These are phyloP conservation scores for Onychomys leucogaster DNA, from an alignment of 2,797 vertebrate genomes.

Conservation along the genomic window DNA sequence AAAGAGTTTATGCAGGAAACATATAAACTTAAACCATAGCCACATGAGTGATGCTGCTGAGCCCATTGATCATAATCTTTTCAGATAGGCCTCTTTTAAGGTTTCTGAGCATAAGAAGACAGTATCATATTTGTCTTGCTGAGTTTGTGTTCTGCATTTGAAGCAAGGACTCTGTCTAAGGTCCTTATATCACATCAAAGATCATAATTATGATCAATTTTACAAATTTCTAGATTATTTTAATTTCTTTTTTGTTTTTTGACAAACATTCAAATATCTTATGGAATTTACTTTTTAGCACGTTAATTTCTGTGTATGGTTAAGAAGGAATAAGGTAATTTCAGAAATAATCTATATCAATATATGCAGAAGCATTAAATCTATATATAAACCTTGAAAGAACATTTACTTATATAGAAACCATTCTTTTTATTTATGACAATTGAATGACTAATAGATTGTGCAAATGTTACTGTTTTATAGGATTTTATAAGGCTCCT, in stretches of 20 bases:
- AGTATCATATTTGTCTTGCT: neutral
- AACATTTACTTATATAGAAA: neutral
- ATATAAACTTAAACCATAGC: neutral
- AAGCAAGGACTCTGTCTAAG: neutral
- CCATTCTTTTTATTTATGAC: conserved; percentile 7
- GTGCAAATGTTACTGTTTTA: conserved; percentile 4
- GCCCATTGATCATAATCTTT: neutral
- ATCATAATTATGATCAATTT: neutral
- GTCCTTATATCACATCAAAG: neutral
- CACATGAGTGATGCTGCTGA: neutral
- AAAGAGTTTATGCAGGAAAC: neutral
- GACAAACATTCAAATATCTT: neutral
- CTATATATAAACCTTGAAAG: neutral
- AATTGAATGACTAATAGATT: neutral
- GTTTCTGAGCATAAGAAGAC: neutral
- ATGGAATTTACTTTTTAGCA: neutral
- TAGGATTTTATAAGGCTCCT: neutral
- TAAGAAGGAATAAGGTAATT: neutral
- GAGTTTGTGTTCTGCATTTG: neutral
- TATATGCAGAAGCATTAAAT: neutral
- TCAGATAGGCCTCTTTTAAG: neutral
- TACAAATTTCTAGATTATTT: conserved; percentile 9
- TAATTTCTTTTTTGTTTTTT: conserved; percentile 29
- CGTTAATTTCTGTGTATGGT: neutral
- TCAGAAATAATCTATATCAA: neutral